Percentiles rank a stretch among this genome's conserved stretches.
These are phyloP conservation scores for Paedocypris sp. DNA, from an alignment of 2,113 vertebrate genomes.

Conservation along the genomic window DNA sequence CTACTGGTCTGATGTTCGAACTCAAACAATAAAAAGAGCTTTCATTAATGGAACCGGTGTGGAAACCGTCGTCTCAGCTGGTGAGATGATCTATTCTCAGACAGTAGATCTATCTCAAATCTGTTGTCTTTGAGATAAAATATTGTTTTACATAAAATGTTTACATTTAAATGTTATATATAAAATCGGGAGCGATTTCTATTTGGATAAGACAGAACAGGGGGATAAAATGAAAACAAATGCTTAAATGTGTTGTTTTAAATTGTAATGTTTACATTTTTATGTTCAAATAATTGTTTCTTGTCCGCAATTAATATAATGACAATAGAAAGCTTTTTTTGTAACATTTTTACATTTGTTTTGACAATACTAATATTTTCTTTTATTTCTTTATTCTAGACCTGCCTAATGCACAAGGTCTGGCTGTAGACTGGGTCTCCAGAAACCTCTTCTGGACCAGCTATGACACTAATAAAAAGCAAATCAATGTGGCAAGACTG, in stretches of 20 bases:
- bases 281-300: no score
- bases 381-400: slow-evolving; percentile 55
- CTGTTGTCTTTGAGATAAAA: no score
- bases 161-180: no score
- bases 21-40: slow-evolving; percentile 91
- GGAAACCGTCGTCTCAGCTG: slow-evolving; percentile 74
- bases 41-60: slow-evolving; percentile 96
- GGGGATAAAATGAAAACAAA: no score
- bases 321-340: background rate
- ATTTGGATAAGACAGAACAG: no score
- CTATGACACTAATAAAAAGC: slow-evolving; percentile 92
- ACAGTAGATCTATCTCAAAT: background rate
- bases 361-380: background rate
- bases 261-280: no score
- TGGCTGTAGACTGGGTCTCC: slow-evolving; percentile 95
- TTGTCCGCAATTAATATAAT: background rate
- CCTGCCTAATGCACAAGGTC: slow-evolving; percentile 87
- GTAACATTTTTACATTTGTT: background rate
- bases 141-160: no score
- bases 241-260: no score
- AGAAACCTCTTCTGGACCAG: slow-evolving; percentile 98
- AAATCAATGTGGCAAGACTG: slow-evolving; percentile 90
- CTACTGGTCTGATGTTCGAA: slow-evolving; percentile 96
- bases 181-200: no score
- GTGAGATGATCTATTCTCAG: slow-evolving; percentile 34